These are phyloP conservation scores for Megaleporinus macrocephalus DNA, from an alignment of 2,113 vertebrate genomes.

Conservation along the genomic window DNA sequence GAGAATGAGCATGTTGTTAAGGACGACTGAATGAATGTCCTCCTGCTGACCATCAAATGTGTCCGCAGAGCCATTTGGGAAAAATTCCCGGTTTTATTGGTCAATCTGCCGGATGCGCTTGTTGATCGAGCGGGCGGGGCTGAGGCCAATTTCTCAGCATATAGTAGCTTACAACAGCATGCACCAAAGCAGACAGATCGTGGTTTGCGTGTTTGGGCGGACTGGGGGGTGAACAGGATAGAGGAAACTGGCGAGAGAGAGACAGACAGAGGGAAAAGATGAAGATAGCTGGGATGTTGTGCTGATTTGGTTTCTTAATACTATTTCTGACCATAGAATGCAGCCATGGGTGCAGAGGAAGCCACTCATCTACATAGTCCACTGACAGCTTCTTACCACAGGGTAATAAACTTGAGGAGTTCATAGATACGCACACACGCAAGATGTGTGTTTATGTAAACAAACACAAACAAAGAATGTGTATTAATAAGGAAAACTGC, in stretches of 20 bases:
- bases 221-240: slow-evolving; percentile 34
- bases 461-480: background rate
- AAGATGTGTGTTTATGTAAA: background rate
- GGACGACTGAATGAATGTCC: background rate
- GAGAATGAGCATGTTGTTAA: background rate
- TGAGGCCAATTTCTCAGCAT: background rate
- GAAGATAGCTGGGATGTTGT: slow-evolving; percentile 32
- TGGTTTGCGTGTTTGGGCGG: slow-evolving; percentile 41
- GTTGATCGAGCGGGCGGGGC: background rate
- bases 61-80: background rate
- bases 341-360: slow-evolving; percentile 61
- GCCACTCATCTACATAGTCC: slow-evolving; percentile 48
- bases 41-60: background rate
- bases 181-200: slow-evolving; percentile 19
- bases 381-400: slow-evolving; percentile 58
- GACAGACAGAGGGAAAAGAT: background rate
- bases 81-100: slow-evolving; percentile 6
- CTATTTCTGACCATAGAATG: slow-evolving; percentile 69
- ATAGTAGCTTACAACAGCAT: background rate
- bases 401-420: slow-evolving; percentile 50
- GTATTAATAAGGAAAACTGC: background rate
- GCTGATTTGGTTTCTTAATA: slow-evolving; percentile 63
- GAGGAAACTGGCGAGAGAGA: slow-evolving; percentile 4
- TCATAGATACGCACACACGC: slow-evolving; percentile 26
- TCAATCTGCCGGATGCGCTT: slow-evolving; percentile 1